These are phyloP conservation scores for Psococerastis gibbosa DNA, from an alignment of 2,888 invertebrate species.

Conservation along the genomic window DNA sequence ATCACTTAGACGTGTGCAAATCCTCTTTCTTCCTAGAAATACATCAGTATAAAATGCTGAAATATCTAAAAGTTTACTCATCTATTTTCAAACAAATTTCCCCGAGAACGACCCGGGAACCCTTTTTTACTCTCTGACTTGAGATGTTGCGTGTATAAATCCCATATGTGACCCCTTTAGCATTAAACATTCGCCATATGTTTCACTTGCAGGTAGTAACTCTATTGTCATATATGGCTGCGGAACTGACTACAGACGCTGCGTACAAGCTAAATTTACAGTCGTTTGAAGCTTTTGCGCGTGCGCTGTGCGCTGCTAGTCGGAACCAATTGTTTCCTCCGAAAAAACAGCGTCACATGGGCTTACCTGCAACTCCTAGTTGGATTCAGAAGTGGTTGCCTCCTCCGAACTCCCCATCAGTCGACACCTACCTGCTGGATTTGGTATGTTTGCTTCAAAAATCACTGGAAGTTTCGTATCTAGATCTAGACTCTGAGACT, in stretches of 20 bases:
- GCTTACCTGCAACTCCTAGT: not conserved
- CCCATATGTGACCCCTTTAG: no score
- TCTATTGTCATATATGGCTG: not conserved
- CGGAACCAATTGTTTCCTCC: constrained; percentile 45
- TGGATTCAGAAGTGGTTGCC: not conserved
- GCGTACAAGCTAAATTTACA: constrained; percentile 71
- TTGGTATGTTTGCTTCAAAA: not conserved
- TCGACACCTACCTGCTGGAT: not conserved
- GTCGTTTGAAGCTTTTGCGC: constrained; percentile 63
- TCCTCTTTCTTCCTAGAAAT: no score
- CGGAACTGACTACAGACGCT: constrained; percentile 36
- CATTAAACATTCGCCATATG: no score
- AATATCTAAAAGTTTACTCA: no score
- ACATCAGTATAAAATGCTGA: no score
- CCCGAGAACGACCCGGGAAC: no score
- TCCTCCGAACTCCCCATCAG: not conserved
- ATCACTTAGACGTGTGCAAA: no score
- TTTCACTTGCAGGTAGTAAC: constrained; percentile 30
- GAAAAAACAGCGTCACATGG: not conserved
- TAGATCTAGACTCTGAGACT: no score
- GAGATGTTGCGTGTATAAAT: no score
- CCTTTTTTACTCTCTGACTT: no score
- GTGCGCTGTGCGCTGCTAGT: constrained; percentile 68
- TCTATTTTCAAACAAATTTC: no score
- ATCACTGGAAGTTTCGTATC: no score